phyloP scores from a whole-genome alignment of 2,888 invertebrate genomes.

The Pasiphila rectangulata region DNA sequence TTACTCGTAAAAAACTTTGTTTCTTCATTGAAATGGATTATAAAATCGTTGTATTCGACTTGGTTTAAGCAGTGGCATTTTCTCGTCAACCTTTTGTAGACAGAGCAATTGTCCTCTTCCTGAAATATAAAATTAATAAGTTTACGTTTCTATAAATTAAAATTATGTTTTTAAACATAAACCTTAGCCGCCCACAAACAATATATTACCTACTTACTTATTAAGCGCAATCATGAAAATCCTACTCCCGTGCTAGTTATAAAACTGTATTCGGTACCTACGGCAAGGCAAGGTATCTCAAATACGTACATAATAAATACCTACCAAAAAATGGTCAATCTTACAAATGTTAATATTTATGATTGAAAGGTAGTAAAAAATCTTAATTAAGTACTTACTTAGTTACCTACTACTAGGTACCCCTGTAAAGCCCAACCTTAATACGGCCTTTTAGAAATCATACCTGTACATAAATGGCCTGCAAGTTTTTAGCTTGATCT shows the following conservation, averaged over 20 bases:
- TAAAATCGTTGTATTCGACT: slow-evolving; percentile 60
- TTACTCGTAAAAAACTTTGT: slow-evolving; percentile 55
- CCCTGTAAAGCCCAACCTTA: background rate
- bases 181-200: too few relatives aligned
- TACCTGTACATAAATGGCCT: slow-evolving; percentile 51
- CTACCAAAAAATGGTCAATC: too few relatives aligned
- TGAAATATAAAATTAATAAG: slow-evolving; percentile 32
- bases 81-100: slow-evolving; percentile 63
- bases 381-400: too few relatives aligned
- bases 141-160: background rate
- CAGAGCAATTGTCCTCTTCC: slow-evolving; percentile 63
- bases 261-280: too few relatives aligned
- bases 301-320: too few relatives aligned
- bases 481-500: slow-evolving; percentile 46
- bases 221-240: too few relatives aligned
- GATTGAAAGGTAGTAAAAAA: too few relatives aligned
- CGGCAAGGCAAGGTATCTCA: too few relatives aligned
- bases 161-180: too few relatives aligned
- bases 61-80: slow-evolving; percentile 65
- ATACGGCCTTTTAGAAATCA: background rate
- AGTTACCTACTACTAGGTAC: background rate
- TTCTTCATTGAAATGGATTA: slow-evolving; percentile 68
- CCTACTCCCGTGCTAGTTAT: too few relatives aligned
- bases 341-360: too few relatives aligned
- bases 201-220: background rate